phyloP scores from a whole-genome alignment of 2,113 vertebrate species.

The Pelusios castaneus region DNA sequence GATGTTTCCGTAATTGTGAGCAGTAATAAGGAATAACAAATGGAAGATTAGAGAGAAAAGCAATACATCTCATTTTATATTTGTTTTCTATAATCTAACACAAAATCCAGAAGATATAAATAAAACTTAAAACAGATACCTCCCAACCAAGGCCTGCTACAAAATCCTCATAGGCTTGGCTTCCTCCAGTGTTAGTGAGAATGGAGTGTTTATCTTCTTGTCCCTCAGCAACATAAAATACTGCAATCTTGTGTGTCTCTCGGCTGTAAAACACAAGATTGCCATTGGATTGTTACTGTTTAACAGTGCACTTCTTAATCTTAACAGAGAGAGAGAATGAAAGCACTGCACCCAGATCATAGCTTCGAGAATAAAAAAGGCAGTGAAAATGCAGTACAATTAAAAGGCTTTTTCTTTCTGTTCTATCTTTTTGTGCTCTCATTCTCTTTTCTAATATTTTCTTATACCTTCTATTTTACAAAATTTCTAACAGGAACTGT shows the following conservation, averaged over 20 bases:
- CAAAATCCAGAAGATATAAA: neutral
- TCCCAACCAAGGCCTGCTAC: conserved; percentile 98
- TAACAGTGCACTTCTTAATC: neutral
- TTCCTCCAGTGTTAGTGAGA: conserved; percentile 94
- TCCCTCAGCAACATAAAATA: conserved; percentile 98
- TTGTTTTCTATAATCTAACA: neutral
- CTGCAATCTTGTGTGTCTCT: conserved; percentile 98
- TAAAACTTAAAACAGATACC: conserved; percentile 79
- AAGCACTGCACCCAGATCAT: neutral
- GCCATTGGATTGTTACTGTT: conserved; percentile 19
- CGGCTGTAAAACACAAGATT: conserved; percentile 81
- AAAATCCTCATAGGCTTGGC: conserved; percentile 98
- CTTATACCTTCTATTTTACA: neutral
- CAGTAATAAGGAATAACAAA: neutral
- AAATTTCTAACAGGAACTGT: neutral
- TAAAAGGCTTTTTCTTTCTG: neutral
- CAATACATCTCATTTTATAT: neutral
- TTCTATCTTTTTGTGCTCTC: neutral
- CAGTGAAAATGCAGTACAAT: neutral
- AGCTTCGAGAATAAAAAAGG: neutral
- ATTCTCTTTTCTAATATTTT: neutral
- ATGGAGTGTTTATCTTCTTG: conserved; percentile 99
- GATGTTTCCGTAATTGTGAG: neutral
- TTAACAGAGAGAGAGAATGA: neutral
- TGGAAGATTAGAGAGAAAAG: neutral